Conservation (phyloP, 2,888 invertebrate genomes). For the Kryphioiulus occultus region DNA sequence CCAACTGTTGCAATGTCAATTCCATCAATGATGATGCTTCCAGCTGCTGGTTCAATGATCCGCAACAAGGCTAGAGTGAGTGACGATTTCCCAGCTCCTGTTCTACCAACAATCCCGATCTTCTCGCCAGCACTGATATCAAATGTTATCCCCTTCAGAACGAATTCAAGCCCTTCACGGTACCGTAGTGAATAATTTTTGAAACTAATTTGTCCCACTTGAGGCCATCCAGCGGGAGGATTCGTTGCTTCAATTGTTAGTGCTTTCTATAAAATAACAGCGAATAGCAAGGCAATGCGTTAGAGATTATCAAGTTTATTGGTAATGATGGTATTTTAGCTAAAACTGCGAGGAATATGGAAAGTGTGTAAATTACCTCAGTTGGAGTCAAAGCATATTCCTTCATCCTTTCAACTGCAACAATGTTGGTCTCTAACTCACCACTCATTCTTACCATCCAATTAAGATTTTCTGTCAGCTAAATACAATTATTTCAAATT, state of each 20-base stretch:
- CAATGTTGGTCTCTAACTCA: conserved; percentile 68
- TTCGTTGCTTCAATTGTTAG: conserved; percentile 63
- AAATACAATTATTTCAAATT: background rate
- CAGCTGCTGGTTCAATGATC: conserved; percentile 84
- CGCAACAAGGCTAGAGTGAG: conserved; percentile 86
- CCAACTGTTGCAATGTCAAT: conserved; percentile 82
- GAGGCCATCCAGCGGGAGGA: conserved; percentile 80
- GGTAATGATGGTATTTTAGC: too few species aligned
- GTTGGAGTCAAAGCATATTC: conserved; percentile 78
- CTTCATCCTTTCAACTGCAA: conserved; percentile 67
- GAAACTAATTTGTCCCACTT: conserved; percentile 79
- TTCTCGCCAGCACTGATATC: conserved; percentile 83
- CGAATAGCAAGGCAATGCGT: background rate
- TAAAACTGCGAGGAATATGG: background rate
- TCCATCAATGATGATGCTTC: conserved; percentile 83
- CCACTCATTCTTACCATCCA: conserved; percentile 67
- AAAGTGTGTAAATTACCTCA: conserved; percentile 57
- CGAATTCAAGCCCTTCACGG: conserved; percentile 84
- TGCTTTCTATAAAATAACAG: conserved; percentile 54
- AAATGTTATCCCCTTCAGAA: conserved; percentile 81
- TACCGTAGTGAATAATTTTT: conserved; percentile 84
- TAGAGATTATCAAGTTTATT: too few species aligned
- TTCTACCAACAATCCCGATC: conserved; percentile 87
- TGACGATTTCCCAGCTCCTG: conserved; percentile 92
- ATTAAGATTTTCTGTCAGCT: conserved; percentile 66